A percentile compares a stretch with the other conserved stretches of the same genome.
phyloP scores from a whole-genome alignment of 2,797 vertebrate species.

The Lagodon rhomboides region DNA sequence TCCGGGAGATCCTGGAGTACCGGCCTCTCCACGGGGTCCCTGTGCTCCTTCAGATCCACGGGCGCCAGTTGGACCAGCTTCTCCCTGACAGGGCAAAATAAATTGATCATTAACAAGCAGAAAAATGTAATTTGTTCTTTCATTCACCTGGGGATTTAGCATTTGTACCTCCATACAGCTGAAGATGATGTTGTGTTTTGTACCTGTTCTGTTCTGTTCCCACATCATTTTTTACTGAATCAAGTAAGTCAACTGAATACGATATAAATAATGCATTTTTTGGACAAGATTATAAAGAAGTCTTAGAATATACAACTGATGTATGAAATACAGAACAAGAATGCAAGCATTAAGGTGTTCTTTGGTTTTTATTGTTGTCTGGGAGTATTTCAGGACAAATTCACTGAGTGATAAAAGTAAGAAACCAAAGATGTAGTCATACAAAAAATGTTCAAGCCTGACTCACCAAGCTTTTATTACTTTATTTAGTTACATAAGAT shows the following conservation, averaged over 20 bases:
- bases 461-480: neutral
- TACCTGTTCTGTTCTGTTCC: neutral
- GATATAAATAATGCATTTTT: neutral
- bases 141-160: neutral
- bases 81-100: constrained; percentile 86
- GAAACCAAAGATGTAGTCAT: neutral
- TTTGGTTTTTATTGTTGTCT: neutral
- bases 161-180: neutral
- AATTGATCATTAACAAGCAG: neutral
- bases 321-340: constrained; percentile 3
- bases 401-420: neutral
- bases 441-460: neutral
- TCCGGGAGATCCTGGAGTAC: constrained; percentile 95
- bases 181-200: neutral
- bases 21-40: constrained; percentile 93
- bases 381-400: neutral
- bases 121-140: neutral
- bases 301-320: neutral
- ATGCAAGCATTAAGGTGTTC: neutral
- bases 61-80: constrained; percentile 95
- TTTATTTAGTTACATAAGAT: neutral
- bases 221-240: neutral
- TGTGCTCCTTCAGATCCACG: constrained; percentile 95
- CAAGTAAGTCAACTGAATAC: neutral
- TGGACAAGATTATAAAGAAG: neutral